Evolutionary conservation across 2,888 invertebrate species (phyloP), one percentile per base, ranked within the genome.

Genomic region (Meandrusa payeni): DNA sequence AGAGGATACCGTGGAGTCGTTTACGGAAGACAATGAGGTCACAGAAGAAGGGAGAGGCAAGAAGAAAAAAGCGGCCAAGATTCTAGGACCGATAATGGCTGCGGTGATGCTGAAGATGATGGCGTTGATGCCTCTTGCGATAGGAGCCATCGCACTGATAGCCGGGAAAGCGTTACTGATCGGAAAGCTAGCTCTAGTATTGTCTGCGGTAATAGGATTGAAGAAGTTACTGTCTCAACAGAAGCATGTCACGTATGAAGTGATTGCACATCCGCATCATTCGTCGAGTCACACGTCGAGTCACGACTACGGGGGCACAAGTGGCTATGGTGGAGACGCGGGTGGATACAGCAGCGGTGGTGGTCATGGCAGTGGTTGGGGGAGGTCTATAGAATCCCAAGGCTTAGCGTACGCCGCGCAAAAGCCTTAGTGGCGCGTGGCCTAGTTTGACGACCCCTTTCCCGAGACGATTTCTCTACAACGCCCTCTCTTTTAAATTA

Each of bases 181-280:
- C 62, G 95, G 95, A 70, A 95, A 95, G 81, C 91, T 95, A 63
- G 95, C 95, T 15, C 87, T 95, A 51, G 94, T 95, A 29, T 88
- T 95, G 32, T 94, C 95, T 0, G 93, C 94, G 37, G 93, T 95
- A 46, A 95, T 95, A 61, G 95, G 95, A 2, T 78, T 95, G 72
- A 95, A 95, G 89, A 95, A 95, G 72, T 83, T 95, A 36, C 77
- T 95, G 53, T 92, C 93, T 1, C 92, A 93, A 65, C 93, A 94
- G 78, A 95, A 95, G 69, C 95, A 95, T 66, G 95, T 95, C 51
- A 95, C 95, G 2, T 95, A 95, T 68, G 95, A 95, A 70, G 95
- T 95, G 20, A 94, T 95, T 0, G 92, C 94, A 0, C 95, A 95
- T 73, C 95, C 95, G 39, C 95, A 95, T 62, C 94, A 95, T 72